A percentile compares a stretch with the other conserved stretches of the same genome.
These are phyloP conservation scores for Sinosuthora webbiana DNA, from an alignment of 2,113 vertebrate species.

Conservation along the genomic window DNA sequence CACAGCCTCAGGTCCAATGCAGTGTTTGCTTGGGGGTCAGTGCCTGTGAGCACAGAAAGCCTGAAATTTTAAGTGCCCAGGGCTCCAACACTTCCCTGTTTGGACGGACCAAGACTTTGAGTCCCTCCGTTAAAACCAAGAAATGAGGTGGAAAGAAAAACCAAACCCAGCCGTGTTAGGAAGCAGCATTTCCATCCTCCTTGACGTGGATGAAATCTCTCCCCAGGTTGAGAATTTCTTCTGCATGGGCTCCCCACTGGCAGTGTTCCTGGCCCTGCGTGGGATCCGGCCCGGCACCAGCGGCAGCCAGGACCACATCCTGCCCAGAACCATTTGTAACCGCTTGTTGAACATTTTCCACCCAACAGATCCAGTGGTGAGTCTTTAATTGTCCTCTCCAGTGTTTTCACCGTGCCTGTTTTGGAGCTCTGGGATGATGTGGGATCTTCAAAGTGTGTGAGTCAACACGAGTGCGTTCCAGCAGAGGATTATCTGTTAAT, in stretches of 20 bases:
- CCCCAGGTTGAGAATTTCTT: constrained; percentile 97
- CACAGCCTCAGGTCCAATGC: too few relatives aligned
- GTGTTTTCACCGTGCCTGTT: not conserved
- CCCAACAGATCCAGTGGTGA: constrained; percentile 97
- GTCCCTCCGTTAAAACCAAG: not conserved
- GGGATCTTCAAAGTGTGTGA: not conserved
- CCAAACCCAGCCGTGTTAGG: not conserved
- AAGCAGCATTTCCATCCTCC: not conserved
- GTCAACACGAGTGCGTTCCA: not conserved
- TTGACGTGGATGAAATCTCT: not conserved
- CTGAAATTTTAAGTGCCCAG: too few relatives aligned
- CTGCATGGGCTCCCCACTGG: constrained; percentile 97
- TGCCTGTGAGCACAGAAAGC: too few relatives aligned
- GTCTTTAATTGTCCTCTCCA: constrained; percentile 39
- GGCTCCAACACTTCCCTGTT: not conserved
- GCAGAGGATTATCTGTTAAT: not conserved
- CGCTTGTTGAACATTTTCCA: constrained; percentile 95
- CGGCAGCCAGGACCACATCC: constrained; percentile 92
- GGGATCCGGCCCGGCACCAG: constrained; percentile 91
- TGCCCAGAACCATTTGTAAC: constrained; percentile 90
- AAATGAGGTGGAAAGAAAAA: not conserved
- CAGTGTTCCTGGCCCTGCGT: constrained; percentile 93
- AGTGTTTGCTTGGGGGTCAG: too few relatives aligned
- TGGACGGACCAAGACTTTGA: too few relatives aligned
- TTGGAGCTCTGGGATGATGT: not conserved